Evolutionary conservation across 2,888 invertebrate genomes (phyloP), one percentile per base, ranked within the genome.

Genomic region (Sphaerophoria rueppellii): DNA sequence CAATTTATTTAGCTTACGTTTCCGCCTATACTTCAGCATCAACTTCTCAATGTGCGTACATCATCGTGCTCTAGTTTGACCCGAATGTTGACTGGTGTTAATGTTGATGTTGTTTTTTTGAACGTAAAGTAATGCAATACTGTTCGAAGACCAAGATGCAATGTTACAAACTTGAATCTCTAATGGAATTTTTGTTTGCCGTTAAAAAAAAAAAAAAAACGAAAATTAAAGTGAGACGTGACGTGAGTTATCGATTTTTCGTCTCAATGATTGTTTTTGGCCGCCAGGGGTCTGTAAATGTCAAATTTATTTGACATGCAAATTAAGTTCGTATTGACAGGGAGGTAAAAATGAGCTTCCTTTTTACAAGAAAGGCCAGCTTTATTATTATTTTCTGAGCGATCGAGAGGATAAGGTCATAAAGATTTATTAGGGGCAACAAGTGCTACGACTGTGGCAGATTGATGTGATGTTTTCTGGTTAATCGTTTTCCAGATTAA

Each of bases 311-410:
- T 74, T 75, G 48, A 60, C 70, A 58, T 75, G 83, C 80, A 83
- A 83, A 83, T 79, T 54, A 79, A 58, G 67, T 76, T 71, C 67
- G 71, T 24, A 60, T 43, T 24, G 37, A 9, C 76, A 71, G 79
- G 69, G 61, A 72, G 54, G 16, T 65, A 43, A 43, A 11, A 43
- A 24, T 60, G 46, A 24, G 54, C 75, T 79, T 83, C 79, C 75
- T 79, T 75, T 80, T 54, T 67, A 52, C 57, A 54, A 65, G 58
- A 35, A 52, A 79, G 57, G 70, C 37, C 58, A 69, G 14, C 34
- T 37, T 12, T 24, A 35, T 65, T 37, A 37, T 37, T n/a, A 11
- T 5, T 2, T 11, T 1, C 14, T 2, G 16, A 43, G 37, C 4
- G 48, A 40, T 58, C 57, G 58, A 14, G 58, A 14, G 43, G 46